These are phyloP conservation scores for Nebria ingens DNA, from an alignment of 1,140 invertebrate genomes.

Conservation along the genomic window DNA sequence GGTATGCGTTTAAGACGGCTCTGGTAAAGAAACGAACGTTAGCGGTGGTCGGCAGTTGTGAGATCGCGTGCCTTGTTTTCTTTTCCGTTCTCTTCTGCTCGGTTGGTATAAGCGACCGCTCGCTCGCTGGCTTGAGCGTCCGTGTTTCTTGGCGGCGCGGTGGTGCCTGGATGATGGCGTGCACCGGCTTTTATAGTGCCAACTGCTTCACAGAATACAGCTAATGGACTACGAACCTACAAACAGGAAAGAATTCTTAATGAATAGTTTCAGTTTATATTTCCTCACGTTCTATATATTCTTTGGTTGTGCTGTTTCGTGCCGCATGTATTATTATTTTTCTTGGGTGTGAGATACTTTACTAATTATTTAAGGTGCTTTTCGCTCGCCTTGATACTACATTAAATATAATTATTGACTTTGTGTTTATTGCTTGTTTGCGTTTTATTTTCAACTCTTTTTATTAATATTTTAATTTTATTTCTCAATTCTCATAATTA, in stretches of 20 bases:
- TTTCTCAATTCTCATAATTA: no score
- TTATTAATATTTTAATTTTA: no score
- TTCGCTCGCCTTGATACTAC: not conserved
- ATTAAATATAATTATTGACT: not conserved
- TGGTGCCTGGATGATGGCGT: not conserved
- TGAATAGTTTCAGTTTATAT: conserved; percentile 7
- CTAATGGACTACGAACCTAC: not conserved
- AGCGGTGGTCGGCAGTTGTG: no score
- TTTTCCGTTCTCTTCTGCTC: no score
- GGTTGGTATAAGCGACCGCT: no score
- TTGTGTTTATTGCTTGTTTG: not conserved
- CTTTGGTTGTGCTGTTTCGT: not conserved
- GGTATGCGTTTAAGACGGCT: no score
- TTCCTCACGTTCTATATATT: not conserved
- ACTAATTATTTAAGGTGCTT: not conserved
- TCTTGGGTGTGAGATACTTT: not conserved
- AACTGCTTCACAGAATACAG: conserved; percentile 2
- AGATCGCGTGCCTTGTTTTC: no score
- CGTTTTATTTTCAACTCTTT: no score
- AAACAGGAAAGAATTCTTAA: conserved; percentile 7
- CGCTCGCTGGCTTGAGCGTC: no score
- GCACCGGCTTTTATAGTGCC: not conserved
- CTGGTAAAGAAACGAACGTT: no score
- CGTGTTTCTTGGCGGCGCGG: not conserved
- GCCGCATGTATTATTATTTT: not conserved